Percentiles rank a stretch among this genome's conserved stretches.
Conservation (phyloP, 2,113 vertebrate species). For the Sminthopsis crassicaudata region DNA sequence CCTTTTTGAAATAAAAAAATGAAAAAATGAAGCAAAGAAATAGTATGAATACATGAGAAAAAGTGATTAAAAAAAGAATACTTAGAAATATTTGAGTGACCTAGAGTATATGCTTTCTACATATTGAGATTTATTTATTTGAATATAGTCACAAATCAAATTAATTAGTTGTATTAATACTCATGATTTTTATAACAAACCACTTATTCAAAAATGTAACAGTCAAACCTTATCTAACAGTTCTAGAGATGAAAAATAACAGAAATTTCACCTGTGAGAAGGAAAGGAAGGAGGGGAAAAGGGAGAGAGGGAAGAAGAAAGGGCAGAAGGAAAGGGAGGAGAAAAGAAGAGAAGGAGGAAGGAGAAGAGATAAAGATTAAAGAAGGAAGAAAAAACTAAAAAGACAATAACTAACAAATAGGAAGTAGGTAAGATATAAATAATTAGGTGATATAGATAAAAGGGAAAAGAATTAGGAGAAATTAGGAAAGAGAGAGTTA, state of each 20-base stretch:
- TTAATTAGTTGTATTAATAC: not conserved
- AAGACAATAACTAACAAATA: not conserved
- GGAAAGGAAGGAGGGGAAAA: not conserved
- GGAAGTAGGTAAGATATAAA: not conserved
- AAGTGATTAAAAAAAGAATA: not conserved
- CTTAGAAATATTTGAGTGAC: not conserved
- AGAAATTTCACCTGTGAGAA: not conserved
- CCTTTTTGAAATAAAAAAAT: not conserved
- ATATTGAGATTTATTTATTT: not conserved
- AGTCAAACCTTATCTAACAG: not conserved
- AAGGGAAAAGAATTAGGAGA: not conserved
- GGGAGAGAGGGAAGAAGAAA: not conserved
- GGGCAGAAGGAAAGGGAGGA: not conserved
- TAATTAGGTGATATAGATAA: not conserved
- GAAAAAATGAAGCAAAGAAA: not conserved
- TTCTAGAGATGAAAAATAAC: not conserved
- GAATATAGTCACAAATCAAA: not conserved
- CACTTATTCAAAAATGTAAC: not conserved
- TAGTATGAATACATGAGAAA: not conserved
- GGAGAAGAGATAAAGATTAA: not conserved
- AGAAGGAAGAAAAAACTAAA: not conserved
- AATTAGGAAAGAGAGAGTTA: not conserved
- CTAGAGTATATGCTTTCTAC: not conserved
- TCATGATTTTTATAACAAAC: not conserved
- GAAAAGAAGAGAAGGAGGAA: too few species aligned